Percentiles rank a stretch among this genome's conserved stretches.
phyloP scores from a whole-genome alignment of 1,140 invertebrate genomes.

The roundworm (Caenorhabditis elegans) region DNA sequence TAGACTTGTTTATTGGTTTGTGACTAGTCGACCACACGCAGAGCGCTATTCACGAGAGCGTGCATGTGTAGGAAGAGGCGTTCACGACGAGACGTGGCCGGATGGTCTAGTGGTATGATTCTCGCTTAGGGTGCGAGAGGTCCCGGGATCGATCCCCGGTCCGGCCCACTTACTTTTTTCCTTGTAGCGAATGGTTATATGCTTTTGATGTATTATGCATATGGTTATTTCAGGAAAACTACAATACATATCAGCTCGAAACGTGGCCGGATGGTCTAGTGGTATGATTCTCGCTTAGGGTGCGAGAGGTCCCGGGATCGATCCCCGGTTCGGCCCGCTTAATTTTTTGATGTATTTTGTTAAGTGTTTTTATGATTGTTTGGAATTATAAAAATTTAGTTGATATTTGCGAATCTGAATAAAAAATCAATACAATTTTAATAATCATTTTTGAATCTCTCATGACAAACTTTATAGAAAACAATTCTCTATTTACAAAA shows the following conservation, averaged over 20 bases:
- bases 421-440: too few relatives aligned
- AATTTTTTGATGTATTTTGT: neutral
- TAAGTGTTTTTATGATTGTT: too few relatives aligned
- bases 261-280: slow-evolving; percentile 55
- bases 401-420: too few relatives aligned
- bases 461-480: too few relatives aligned
- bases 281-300: slow-evolving; percentile 61
- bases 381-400: too few relatives aligned
- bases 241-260: too few relatives aligned
- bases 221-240: too few relatives aligned
- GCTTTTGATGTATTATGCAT: neutral
- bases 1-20: too few relatives aligned
- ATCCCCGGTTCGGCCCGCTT: slow-evolving; percentile 38
- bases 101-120: slow-evolving; percentile 59
- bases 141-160: slow-evolving; percentile 50
- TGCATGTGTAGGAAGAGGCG: too few relatives aligned
- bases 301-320: slow-evolving; percentile 57
- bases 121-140: slow-evolving; percentile 60
- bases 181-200: neutral
- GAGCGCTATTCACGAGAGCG: too few relatives aligned
- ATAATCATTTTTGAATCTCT: too few relatives aligned
- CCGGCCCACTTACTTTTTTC: slow-evolving; percentile 6
- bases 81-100: slow-evolving; percentile 30
- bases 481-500: neutral
- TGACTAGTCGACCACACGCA: too few relatives aligned